phyloP scores from a whole-genome alignment of 2,888 invertebrate species.

The Tetragonisca angustula region DNA sequence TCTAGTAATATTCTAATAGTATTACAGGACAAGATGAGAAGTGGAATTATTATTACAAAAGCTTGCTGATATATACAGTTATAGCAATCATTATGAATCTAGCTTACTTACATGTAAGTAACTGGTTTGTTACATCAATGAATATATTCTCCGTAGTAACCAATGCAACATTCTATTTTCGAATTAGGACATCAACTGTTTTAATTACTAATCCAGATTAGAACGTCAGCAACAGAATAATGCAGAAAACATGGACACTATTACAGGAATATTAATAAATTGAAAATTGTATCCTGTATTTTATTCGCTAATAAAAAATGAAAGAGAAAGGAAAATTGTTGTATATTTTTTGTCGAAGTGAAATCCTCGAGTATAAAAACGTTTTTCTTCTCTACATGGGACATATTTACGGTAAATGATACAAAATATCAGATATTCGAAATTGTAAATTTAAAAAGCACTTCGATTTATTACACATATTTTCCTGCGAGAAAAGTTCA shows the following conservation, averaged over 20 bases:
- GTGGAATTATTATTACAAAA: conserved; percentile 3
- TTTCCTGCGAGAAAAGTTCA: too few species aligned
- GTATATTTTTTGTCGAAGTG: neutral
- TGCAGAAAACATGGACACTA: neutral
- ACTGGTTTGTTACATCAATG: conserved; percentile 65
- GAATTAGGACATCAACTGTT: neutral
- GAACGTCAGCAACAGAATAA: too few species aligned
- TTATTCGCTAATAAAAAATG: neutral
- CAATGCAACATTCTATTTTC: conserved; percentile 35
- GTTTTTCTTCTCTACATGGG: neutral
- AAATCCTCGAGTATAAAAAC: neutral
- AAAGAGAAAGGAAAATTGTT: neutral
- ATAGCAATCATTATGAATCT: conserved; percentile 3
- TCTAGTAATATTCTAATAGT: neutral
- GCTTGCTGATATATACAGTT: neutral
- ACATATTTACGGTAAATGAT: too few species aligned
- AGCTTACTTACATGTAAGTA: conserved; percentile 21
- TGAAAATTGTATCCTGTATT: neutral
- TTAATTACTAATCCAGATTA: neutral
- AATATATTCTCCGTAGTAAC: conserved; percentile 54
- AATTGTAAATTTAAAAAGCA: too few species aligned
- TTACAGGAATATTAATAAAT: neutral
- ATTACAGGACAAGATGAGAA: conserved; percentile 3
- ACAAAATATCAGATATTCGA: too few species aligned
- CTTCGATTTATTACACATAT: too few species aligned